Evolutionary conservation across 64 coral and sea anemone genomes (phyloP), one percentile per base, ranked within the genome.

Genomic region (Orbicella faveolata): DNA sequence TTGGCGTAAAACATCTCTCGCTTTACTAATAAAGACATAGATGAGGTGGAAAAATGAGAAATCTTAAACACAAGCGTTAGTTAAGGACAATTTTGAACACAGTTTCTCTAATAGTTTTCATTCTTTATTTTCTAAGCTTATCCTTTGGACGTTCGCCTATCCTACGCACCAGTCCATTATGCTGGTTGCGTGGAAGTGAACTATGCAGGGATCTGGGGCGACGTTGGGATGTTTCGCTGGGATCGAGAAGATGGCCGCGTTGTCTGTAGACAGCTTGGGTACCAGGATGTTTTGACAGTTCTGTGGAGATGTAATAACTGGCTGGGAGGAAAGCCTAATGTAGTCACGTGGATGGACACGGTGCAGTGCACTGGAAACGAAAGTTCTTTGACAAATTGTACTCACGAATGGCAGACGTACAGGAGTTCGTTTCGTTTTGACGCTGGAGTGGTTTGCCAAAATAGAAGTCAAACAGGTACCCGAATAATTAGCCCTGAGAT

Each of bases 121-220:
- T 36, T 0, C 30, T 52, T 11, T 30, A 23, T 69, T 48, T 85
- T 73, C 4, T 37, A 25, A 85, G 82, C 37, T 72, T 26, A n/a
- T 52, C 0, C 63, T 9, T 23, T 30, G 16, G 35, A 34, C 14
- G 34, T 74, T 16, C 83, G 83, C 61, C 90, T 92, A 34, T 14
- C 76, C 34, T 15, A 86, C 19, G 44, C 74, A 36, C 2, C 59
- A 77, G 83, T 92, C 21, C 83, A 63, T 14, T 87, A 92, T 34
- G 90, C 90, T 36, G 90, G 90, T 39, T 86, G 90, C 2, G 90
- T 92, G 51, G 75, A 92, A n/a, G 84, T 92, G 23, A 39, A 83
- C 12, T 73, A 87, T 36, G 90, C 83, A 74, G 90, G 84, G 34
- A 18, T 92, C 90, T 92, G 90, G 90, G 90, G 90, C 59, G 83